These are phyloP conservation scores for Sylvietta virens DNA, from an alignment of 2,113 vertebrate species.

Conservation along the genomic window DNA sequence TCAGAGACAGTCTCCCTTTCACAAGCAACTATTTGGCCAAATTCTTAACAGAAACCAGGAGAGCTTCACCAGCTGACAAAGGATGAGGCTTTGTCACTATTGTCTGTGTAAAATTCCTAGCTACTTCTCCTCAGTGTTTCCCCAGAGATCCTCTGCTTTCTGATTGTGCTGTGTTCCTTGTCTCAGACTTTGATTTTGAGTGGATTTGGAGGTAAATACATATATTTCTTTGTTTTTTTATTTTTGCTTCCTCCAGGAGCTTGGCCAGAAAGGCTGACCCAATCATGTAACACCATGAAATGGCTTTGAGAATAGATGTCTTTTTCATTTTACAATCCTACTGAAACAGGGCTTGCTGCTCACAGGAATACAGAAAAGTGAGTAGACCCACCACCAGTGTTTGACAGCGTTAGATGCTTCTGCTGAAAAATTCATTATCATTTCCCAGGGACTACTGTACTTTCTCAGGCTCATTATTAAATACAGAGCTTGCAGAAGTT, in stretches of 20 bases:
- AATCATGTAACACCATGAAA: neutral
- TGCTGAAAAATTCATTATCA: neutral
- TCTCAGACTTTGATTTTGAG: neutral
- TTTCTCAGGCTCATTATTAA: slow-evolving; percentile 6
- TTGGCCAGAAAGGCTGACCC: neutral
- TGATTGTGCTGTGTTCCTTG: neutral
- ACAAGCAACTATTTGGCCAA: neutral
- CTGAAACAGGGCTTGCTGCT: neutral
- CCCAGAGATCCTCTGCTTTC: neutral
- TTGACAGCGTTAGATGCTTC: neutral
- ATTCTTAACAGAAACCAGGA: neutral
- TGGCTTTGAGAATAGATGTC: neutral
- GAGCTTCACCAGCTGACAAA: neutral
- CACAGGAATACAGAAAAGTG: neutral
- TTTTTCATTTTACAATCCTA: neutral
- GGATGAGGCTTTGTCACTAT: neutral
- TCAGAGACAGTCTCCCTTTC: neutral
- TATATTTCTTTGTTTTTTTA: neutral
- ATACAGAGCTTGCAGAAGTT: neutral
- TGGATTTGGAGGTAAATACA: neutral
- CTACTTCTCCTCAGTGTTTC: neutral
- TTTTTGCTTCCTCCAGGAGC: neutral
- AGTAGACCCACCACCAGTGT: neutral
- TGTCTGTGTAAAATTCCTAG: neutral
- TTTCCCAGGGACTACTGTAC: neutral